Evolutionary conservation across 1,140 invertebrate species (phyloP), one percentile per base, ranked within the genome.

Genomic region (Macrotrachela quadricornifera): DNA sequence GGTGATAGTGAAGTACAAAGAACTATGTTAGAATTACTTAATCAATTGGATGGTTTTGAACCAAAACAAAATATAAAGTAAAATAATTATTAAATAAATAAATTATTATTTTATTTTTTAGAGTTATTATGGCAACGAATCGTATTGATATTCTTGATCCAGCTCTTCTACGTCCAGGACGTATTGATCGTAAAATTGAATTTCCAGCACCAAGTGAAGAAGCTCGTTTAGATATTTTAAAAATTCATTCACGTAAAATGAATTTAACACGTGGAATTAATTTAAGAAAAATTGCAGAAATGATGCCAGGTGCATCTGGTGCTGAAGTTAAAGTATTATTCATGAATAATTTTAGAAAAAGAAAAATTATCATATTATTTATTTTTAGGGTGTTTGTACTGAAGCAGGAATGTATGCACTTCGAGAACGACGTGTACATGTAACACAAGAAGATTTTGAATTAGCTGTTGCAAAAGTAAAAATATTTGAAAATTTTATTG

Each of bases 361-460:
- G n/a, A n/a, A n/a, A n/a, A n/a, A n/a, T n/a, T n/a, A n/a, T n/a
- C n/a, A n/a, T n/a, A n/a, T n/a, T n/a, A n/a, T n/a, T n/a, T n/a
- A n/a, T n/a, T n/a, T n/a, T n/a, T n/a, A n/a, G n/a, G 92, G 91
- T 62, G 92, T 96, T 0, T 97, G 92, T 62, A 97, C 92, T 16
- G 94, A 99, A 73, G 94, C 94, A 55, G 94, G 94, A 30, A 99
- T 99, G 94, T 99, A 99, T 67, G 94, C 94, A 18, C 73, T 99
- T 1, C 75, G 94, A 63, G 94, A 99, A 72, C 78, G 94, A 58
- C 77, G 94, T 59, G 90, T 99, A 30, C 94, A 99, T 66, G 94
- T 99, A 0, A 99, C 91, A 21, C 94, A 99, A 71, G 94, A 99
- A 76, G 94, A 99, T 70, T 99, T 99, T 75, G 94, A 99, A 75